phyloP scores from a whole-genome alignment of 1,140 invertebrate genomes.

The Theocolax elegans region DNA sequence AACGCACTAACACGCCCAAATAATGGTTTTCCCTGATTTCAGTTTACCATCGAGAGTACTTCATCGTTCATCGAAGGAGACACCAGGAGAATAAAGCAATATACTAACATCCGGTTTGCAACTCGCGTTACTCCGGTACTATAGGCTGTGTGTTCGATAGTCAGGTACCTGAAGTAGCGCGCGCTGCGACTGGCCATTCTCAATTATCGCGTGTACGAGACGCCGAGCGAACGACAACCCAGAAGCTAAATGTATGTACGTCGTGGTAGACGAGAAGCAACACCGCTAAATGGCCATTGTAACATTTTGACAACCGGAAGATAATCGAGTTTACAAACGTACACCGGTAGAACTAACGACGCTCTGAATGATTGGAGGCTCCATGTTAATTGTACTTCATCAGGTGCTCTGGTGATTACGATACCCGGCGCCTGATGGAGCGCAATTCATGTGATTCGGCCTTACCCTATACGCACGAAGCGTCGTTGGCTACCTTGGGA shows the following conservation, averaged over 20 bases:
- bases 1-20: too few relatives aligned
- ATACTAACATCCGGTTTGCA: slow-evolving; percentile 68
- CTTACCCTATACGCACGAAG: slow-evolving; percentile 48
- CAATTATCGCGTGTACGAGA: too few relatives aligned
- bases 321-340: neutral
- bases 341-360: neutral
- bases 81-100: too few relatives aligned
- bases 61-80: too few relatives aligned
- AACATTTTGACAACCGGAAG: too few relatives aligned
- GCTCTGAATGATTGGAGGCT: slow-evolving; percentile 53
- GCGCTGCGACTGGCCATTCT: slow-evolving; percentile 72
- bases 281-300: too few relatives aligned
- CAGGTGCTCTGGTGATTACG: slow-evolving; percentile 93
- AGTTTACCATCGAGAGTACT: too few relatives aligned
- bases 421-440: slow-evolving; percentile 96
- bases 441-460: slow-evolving; percentile 79
- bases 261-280: too few relatives aligned
- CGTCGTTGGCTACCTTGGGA: too few relatives aligned
- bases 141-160: slow-evolving; percentile 76
- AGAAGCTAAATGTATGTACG: too few relatives aligned
- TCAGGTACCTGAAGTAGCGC: slow-evolving; percentile 99
- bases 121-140: slow-evolving; percentile 80
- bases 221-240: too few relatives aligned
- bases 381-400: slow-evolving; percentile 98
- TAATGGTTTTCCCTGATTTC: too few relatives aligned